Base-by-base conservation (phyloP, 1,140 invertebrate genomes). In the Drosophila lacertosa region DNA sequence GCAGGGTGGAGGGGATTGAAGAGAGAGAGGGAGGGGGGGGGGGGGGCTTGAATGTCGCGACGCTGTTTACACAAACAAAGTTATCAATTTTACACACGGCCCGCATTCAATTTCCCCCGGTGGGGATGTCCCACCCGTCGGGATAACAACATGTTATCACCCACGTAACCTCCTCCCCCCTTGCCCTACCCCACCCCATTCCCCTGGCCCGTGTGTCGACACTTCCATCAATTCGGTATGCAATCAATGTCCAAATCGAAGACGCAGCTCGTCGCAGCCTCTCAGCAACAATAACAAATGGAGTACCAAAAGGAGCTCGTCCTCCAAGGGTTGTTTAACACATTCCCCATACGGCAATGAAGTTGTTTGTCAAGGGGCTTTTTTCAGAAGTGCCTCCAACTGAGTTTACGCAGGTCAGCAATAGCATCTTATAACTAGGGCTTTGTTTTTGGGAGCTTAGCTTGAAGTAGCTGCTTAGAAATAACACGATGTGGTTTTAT, bases 41-140 rank as follows among this genome's bases (percentile, higher is more conserved):
- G 68, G 26, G 40, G 24, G 35, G 65, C 45, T 39, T 44, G 58
- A 77, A 82, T 84, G 82, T 81, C 82, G 82, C 82, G 77, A 74
- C 81, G 81, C 81, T 84, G 82, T 84, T 84, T 84, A 86, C 82
- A 86, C 82, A 86, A 86, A 86, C 82, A 86, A 86, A 86, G 82
- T 88, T 88, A 86, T 86, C 82, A 86, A 86, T 82, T 86, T 88
- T 88, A 86, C 82, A 82, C 82, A 88, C 77, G 77, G 54, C 64
- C 29, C 42, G 40, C 51, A 69, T 60, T 60, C 44, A 65, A 55
- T 50, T 53, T 59, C 50, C 24, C 64, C 24, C 64, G 9, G 47
- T 67, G 68, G 63, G 68, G 63, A 72, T 67, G 68, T 37, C 48
- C 63, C 32, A 22, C 68, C 68, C 47, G 39, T 47, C 39, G 63